These are phyloP conservation scores for Alethe diademata DNA, from an alignment of 2,113 vertebrate species.

Conservation along the genomic window DNA sequence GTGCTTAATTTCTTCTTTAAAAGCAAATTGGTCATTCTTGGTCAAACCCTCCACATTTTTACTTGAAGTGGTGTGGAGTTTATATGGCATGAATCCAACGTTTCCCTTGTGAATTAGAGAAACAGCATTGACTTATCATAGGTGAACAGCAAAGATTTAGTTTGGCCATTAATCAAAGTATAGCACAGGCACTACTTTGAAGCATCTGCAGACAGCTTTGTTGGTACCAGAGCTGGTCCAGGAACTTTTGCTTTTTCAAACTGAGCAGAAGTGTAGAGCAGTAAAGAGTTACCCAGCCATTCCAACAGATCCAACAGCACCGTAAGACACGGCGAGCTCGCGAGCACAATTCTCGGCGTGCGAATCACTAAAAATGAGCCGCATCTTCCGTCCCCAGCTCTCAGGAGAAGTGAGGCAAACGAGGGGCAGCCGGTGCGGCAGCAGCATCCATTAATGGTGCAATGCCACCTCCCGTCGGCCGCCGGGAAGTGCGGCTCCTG, in stretches of 20 bases:
- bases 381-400: neutral
- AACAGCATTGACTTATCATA: constrained; percentile 44
- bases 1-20: constrained; percentile 17
- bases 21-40: neutral
- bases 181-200: constrained; percentile 13
- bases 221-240: neutral
- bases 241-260: neutral
- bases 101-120: constrained; percentile 12
- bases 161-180: constrained; percentile 54
- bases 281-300: neutral
- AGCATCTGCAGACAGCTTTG: constrained; percentile 7
- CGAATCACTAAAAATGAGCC: constrained; percentile 50
- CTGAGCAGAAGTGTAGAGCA: neutral
- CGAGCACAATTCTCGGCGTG: neutral
- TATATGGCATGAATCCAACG: constrained; percentile 20
- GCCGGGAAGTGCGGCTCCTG: neutral
- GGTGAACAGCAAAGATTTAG: constrained; percentile 24
- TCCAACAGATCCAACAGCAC: neutral
- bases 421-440: neutral
- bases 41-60: neutral
- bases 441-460: constrained; percentile 70
- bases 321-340: neutral
- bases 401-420: neutral
- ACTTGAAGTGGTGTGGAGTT: constrained; percentile 34
- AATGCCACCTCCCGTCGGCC: constrained; percentile 77